Conservation (phyloP, 2,797 vertebrate species). For the Pseudochirops cupreus region DNA sequence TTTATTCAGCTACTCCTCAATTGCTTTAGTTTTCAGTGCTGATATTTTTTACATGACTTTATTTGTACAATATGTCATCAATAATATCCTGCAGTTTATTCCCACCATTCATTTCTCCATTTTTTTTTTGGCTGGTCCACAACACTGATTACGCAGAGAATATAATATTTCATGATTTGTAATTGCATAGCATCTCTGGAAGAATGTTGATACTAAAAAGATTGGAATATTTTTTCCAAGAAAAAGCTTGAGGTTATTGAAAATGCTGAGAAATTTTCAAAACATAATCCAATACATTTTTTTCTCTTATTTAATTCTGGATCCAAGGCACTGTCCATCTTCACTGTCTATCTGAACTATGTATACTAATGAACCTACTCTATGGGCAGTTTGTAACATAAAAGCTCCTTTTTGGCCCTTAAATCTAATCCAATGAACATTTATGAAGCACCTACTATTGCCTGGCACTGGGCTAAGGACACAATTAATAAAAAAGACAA, state of each 20-base stretch:
- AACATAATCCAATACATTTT: neutral
- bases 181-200: neutral
- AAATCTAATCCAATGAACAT: neutral
- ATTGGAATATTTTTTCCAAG: neutral
- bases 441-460: neutral
- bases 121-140: neutral
- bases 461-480: neutral
- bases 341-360: neutral
- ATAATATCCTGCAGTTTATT: neutral
- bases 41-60: neutral
- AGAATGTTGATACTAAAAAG: neutral
- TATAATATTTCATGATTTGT: neutral
- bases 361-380: neutral
- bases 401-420: neutral
- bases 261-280: neutral
- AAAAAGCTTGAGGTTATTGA: neutral
- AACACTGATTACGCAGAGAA: neutral
- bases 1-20: neutral
- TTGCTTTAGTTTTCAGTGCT: neutral
- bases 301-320: neutral
- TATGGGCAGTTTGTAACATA: neutral
- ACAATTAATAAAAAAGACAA: neutral
- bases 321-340: neutral
- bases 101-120: neutral
- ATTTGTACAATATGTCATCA: neutral